A percentile compares a stretch with the other conserved stretches of the same genome.
These are phyloP conservation scores for Carassius carassius DNA, from an alignment of 2,113 vertebrate species.

Conservation along the genomic window DNA sequence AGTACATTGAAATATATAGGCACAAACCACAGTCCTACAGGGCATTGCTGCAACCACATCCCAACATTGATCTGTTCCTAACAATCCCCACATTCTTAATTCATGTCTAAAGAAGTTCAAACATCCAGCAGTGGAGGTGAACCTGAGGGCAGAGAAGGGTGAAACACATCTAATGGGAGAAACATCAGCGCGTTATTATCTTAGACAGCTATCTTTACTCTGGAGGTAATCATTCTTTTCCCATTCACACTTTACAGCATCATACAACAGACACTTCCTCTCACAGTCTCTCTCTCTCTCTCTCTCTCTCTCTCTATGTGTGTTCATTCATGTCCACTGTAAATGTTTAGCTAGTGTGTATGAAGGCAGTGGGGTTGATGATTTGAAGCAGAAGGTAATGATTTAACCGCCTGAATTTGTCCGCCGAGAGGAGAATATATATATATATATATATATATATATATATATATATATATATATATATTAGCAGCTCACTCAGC, in stretches of 20 bases:
- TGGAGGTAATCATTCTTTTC: neutral
- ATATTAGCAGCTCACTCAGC: slow-evolving; percentile 18
- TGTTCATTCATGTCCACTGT: slow-evolving; percentile 14
- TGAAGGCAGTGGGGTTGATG: neutral
- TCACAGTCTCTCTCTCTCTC: neutral
- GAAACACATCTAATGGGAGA: slow-evolving; percentile 45
- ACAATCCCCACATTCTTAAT: slow-evolving; percentile 41
- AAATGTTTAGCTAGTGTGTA: slow-evolving; percentile 9
- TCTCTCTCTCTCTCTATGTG: neutral
- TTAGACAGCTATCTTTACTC: slow-evolving; percentile 11
- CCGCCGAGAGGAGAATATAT: neutral
- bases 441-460: too few species aligned
- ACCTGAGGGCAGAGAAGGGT: slow-evolving; percentile 3
- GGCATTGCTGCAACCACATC: slow-evolving; percentile 32
- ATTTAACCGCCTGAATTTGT: slow-evolving; percentile 6
- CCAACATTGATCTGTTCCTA: slow-evolving; percentile 35
- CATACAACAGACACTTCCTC: slow-evolving; percentile 4
- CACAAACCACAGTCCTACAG: neutral
- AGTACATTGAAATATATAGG: slow-evolving; percentile 6
- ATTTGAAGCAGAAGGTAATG: slow-evolving; percentile 31
- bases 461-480: too few species aligned
- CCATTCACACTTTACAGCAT: slow-evolving; percentile 28
- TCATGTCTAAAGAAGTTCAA: slow-evolving; percentile 41
- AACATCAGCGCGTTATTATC: slow-evolving; percentile 43
- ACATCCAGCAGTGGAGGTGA: slow-evolving; percentile 33